Evolutionary conservation across 2,888 invertebrate genomes (phyloP).

Genomic region (Tenthredo distinguenda): DNA sequence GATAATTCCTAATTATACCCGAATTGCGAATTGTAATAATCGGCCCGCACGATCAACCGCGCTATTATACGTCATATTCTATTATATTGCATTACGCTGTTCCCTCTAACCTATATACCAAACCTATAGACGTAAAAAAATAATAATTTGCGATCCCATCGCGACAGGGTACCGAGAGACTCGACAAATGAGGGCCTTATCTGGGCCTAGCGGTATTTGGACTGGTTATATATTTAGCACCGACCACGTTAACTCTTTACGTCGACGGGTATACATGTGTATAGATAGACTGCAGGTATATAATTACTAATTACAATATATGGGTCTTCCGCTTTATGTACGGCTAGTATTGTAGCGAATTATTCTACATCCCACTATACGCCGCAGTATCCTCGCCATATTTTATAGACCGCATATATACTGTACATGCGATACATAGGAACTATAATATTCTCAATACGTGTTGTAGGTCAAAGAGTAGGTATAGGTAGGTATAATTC

Average conservation of each 20-base stretch:
- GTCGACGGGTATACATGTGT: not conserved
- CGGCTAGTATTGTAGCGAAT: not conserved
- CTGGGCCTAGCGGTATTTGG: conserved; percentile 70
- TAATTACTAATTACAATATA: conserved; percentile 42
- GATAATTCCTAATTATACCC: not conserved
- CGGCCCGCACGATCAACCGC: not conserved
- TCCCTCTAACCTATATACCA: not conserved
- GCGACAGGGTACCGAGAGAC: conserved; percentile 34
- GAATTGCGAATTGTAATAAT: not conserved
- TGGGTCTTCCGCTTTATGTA: not conserved
- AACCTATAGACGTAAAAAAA: not conserved
- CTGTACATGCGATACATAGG: not conserved
- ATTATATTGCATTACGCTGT: not conserved
- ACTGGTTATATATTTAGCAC: conserved; percentile 61
- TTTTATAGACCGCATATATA: not conserved
- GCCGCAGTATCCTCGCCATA: too few relatives aligned
- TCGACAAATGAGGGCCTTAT: conserved; percentile 70
- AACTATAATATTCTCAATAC: conserved; percentile 11
- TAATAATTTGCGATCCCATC: conserved; percentile 38
- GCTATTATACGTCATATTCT: not conserved
- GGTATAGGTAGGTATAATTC: conserved; percentile 13
- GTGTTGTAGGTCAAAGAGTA: conserved; percentile 11
- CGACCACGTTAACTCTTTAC: conserved; percentile 32
- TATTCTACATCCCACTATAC: not conserved
- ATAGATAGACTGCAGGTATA: not conserved